Conservation (phyloP, 92 coral and sea anemone genomes). For the Scolanthus callimorphus region DNA sequence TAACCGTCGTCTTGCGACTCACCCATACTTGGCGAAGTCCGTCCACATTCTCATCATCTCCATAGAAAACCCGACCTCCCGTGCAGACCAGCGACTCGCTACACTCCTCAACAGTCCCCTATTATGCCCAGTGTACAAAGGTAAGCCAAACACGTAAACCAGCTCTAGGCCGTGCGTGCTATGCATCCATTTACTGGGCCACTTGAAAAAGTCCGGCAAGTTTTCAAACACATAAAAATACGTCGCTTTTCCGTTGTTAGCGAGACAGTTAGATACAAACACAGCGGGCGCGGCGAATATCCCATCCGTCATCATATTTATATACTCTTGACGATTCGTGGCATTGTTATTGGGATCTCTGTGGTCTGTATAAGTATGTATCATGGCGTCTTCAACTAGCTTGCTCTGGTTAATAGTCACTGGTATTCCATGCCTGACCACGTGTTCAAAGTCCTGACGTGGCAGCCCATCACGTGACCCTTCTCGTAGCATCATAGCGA, state of each 20-base stretch:
- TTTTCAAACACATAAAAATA: slow-evolving; percentile 38
- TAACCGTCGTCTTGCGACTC: no score
- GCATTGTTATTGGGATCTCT: slow-evolving; percentile 14
- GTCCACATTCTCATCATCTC: no score
- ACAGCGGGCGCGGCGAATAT: slow-evolving; percentile 43
- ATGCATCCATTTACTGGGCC: no score
- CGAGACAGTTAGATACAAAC: slow-evolving; percentile 26
- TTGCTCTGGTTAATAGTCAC: slow-evolving; percentile 7
- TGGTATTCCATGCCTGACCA: neutral
- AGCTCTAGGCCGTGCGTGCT: no score
- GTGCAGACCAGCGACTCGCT: no score
- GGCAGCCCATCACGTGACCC: slow-evolving; percentile 19
- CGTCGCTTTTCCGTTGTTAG: slow-evolving; percentile 9
- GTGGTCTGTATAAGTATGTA: slow-evolving; percentile 41
- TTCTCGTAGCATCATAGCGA: slow-evolving; percentile 4
- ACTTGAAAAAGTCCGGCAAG: neutral
- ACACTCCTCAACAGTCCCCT: no score
- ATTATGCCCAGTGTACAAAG: no score
- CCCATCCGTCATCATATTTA: slow-evolving; percentile 19
- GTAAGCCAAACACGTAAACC: no score
- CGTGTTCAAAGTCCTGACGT: slow-evolving; percentile 8
- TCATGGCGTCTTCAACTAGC: slow-evolving; percentile 21
- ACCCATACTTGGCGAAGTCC: no score
- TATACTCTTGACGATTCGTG: slow-evolving; percentile 15
- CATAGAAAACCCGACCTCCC: no score